These are phyloP conservation scores for Varanus komodoensis DNA, from an alignment of 2,113 vertebrate genomes.

Conservation along the genomic window DNA sequence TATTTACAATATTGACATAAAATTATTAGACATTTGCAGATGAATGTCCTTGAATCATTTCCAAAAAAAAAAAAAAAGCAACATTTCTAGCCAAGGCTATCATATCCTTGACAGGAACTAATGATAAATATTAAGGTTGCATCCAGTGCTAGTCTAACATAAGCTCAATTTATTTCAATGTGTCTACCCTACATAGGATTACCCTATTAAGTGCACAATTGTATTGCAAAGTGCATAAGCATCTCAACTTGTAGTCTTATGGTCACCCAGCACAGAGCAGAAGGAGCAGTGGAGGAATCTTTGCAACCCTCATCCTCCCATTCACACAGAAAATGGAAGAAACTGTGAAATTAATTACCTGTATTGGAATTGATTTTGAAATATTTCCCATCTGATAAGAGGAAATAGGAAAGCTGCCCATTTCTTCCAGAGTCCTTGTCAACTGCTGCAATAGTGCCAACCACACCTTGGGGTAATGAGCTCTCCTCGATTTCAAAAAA, in stretches of 20 bases:
- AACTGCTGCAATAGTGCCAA: conserved; percentile 83
- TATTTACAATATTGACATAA: not conserved
- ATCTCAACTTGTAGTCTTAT: too few relatives aligned
- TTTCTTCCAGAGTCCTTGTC: conserved; percentile 90
- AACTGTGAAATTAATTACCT: conserved; percentile 78
- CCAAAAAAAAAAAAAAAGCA: not conserved
- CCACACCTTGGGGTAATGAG: conserved; percentile 79
- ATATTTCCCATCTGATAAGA: conserved; percentile 89
- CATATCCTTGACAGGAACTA: not conserved
- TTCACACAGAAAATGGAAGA: conserved; percentile 47
- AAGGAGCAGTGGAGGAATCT: too few relatives aligned
- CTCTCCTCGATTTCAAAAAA: conserved; percentile 89
- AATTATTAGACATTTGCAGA: not conserved
- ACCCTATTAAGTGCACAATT: not conserved
- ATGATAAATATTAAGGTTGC: not conserved
- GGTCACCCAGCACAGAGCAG: too few relatives aligned
- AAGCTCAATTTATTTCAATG: too few relatives aligned
- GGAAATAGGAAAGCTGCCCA: conserved; percentile 88
- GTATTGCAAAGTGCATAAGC: too few relatives aligned
- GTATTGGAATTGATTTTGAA: conserved; percentile 93
- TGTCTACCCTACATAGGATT: too few relatives aligned
- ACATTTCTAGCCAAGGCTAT: not conserved
- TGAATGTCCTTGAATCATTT: not conserved
- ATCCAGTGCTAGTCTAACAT: too few relatives aligned
- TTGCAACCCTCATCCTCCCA: too few relatives aligned